Evolutionary conservation across 2,888 invertebrate genomes (phyloP).

Genomic region (Syrphus vitripennis): DNA sequence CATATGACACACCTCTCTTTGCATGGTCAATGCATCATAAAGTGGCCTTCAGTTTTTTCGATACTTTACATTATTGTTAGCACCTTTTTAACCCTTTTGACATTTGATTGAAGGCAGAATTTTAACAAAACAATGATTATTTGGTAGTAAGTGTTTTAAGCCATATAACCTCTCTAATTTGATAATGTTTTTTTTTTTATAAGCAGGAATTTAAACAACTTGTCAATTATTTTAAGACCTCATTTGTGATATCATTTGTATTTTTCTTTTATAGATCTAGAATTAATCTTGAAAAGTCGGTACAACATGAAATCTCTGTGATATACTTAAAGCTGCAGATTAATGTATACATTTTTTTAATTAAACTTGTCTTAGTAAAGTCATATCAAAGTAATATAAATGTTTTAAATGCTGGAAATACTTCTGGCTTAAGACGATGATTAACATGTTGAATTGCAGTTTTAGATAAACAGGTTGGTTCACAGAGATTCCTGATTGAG

Average conservation of each 20-base stretch:
- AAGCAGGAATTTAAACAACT: background rate
- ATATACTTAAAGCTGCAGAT: slow-evolving; percentile 31
- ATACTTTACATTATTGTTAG: background rate
- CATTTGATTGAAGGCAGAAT: background rate
- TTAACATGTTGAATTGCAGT: background rate
- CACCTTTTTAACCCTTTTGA: background rate
- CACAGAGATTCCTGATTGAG: no score
- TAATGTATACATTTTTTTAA: slow-evolving; percentile 36
- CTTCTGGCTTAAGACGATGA: background rate
- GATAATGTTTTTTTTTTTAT: background rate
- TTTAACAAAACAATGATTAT: background rate
- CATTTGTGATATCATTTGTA: slow-evolving; percentile 12
- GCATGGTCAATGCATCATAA: slow-evolving; percentile 55
- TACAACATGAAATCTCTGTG: background rate
- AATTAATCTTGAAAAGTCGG: slow-evolving; percentile 13
- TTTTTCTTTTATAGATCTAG: slow-evolving; percentile 30
- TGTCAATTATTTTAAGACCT: background rate
- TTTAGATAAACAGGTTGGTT: slow-evolving; percentile 16
- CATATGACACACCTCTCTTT: slow-evolving; percentile 44
- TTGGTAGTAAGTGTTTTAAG: background rate
- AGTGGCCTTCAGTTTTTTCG: slow-evolving; percentile 40
- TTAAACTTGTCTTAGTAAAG: slow-evolving; percentile 13
- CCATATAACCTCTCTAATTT: background rate
- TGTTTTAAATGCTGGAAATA: background rate
- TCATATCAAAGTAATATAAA: slow-evolving; percentile 2